Evolutionary conservation across 2,113 vertebrate species (phyloP).

Genomic region (Myotis yumanensis): DNA sequence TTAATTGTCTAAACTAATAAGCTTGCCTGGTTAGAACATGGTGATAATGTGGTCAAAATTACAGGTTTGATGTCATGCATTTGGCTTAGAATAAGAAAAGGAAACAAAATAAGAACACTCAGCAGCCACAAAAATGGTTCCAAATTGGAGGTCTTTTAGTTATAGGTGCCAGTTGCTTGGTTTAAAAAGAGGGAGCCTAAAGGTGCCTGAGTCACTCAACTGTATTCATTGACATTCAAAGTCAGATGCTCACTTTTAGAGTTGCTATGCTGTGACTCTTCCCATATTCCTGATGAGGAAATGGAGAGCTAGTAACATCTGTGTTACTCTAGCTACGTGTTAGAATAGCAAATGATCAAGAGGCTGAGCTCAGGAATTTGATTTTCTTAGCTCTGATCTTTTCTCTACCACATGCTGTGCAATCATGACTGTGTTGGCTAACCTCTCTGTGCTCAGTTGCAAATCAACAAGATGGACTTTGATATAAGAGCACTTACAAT

Average conservation of each 20-base stretch:
- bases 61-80: not conserved
- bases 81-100: not conserved
- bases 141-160: not conserved
- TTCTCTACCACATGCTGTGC: not conserved
- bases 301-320: not conserved
- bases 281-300: not conserved
- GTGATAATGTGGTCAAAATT: not conserved
- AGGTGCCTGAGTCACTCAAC: not conserved
- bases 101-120: not conserved
- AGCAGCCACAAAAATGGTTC: not conserved
- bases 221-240: not conserved
- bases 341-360: not conserved
- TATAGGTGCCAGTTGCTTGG: not conserved
- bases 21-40: not conserved
- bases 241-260: too few relatives aligned
- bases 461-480: not conserved
- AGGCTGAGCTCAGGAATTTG: not conserved
- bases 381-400: not conserved
- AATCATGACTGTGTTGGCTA: not conserved
- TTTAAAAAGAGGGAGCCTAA: not conserved
- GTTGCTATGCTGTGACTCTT: not conserved
- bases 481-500: not conserved
- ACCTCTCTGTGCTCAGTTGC: not conserved
- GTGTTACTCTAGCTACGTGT: not conserved
- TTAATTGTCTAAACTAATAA: conserved; percentile 64